These are phyloP conservation scores for Calephelis virginiensis DNA, from an alignment of 1,140 invertebrate genomes.

Conservation along the genomic window DNA sequence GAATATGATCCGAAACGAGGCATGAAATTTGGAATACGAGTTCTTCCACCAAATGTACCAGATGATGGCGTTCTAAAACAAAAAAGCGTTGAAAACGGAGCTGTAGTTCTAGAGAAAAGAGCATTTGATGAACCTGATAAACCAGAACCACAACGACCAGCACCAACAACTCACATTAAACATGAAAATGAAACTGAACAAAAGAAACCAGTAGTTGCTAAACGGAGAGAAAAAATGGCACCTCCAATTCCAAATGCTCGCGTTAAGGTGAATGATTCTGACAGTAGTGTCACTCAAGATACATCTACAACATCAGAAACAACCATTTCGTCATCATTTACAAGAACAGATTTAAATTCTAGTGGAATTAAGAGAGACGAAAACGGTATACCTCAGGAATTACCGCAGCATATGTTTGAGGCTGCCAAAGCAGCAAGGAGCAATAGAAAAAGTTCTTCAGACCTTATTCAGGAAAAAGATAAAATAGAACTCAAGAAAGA, in stretches of 20 bases:
- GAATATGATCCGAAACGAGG: constrained; percentile 76
- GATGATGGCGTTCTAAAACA: constrained; percentile 72
- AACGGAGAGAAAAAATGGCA: constrained; percentile 72
- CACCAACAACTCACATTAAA: constrained; percentile 53
- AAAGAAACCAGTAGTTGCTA: constrained; percentile 74
- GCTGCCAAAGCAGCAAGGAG: constrained; percentile 83
- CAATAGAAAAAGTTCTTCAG: constrained; percentile 80
- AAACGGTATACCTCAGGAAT: constrained; percentile 80
- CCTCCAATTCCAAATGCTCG: constrained; percentile 74
- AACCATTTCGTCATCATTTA: constrained; percentile 47
- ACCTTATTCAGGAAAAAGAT: constrained; percentile 57
- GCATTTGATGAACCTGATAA: constrained; percentile 77
- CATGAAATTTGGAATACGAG: constrained; percentile 85
- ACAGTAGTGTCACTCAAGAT: constrained; percentile 47
- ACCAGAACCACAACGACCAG: constrained; percentile 52
- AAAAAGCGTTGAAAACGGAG: constrained; percentile 74
- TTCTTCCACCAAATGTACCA: constrained; percentile 79
- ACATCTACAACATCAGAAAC: constrained; percentile 50
- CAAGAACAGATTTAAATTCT: constrained; percentile 71
- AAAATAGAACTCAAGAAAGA: constrained; percentile 65
- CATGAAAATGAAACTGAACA: constrained; percentile 65
- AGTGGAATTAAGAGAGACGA: constrained; percentile 80
- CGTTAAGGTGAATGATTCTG: constrained; percentile 50
- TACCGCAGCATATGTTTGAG: constrained; percentile 85
- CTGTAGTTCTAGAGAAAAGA: constrained; percentile 63